Conservation (phyloP, 2,113 vertebrate species). For the Mus pahari region DNA sequence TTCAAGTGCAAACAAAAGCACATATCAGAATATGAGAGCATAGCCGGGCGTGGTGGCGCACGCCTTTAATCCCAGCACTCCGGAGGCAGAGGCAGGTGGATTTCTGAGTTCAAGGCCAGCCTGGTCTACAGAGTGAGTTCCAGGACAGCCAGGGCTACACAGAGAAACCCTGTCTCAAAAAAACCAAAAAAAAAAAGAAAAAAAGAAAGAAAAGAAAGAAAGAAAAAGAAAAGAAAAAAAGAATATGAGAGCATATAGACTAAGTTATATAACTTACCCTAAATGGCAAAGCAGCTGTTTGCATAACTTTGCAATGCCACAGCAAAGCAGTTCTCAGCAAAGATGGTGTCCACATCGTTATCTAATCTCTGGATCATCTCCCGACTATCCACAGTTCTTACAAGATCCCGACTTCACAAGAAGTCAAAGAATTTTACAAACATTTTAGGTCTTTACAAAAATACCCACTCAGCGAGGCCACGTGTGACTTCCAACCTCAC, state of each 20-base stretch:
- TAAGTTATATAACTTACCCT: constrained; percentile 37
- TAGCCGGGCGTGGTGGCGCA: too few species aligned
- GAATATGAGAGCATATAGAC: neutral
- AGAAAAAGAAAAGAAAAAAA: too few species aligned
- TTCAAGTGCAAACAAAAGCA: constrained; percentile 53
- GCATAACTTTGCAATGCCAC: neutral
- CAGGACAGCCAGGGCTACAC: too few species aligned
- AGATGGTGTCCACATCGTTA: neutral
- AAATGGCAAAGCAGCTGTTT: neutral
- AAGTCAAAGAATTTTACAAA: constrained; percentile 39
- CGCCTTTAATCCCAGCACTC: too few species aligned
- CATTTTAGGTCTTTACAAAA: constrained; percentile 16
- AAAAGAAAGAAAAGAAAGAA: too few species aligned
- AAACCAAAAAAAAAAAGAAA: too few species aligned
- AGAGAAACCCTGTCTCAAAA: too few species aligned
- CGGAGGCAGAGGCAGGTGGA: too few species aligned
- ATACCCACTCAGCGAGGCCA: neutral
- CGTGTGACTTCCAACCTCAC: neutral
- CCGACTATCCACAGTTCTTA: neutral
- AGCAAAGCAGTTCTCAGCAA: constrained; percentile 6
- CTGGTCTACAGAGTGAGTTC: too few species aligned
- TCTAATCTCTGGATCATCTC: neutral
- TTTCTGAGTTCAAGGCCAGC: too few species aligned
- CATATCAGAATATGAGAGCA: constrained; percentile 18
- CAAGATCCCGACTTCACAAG: neutral